Base-by-base conservation (phyloP, 1,140 invertebrate species). In the Schlechtendalia chinensis region DNA sequence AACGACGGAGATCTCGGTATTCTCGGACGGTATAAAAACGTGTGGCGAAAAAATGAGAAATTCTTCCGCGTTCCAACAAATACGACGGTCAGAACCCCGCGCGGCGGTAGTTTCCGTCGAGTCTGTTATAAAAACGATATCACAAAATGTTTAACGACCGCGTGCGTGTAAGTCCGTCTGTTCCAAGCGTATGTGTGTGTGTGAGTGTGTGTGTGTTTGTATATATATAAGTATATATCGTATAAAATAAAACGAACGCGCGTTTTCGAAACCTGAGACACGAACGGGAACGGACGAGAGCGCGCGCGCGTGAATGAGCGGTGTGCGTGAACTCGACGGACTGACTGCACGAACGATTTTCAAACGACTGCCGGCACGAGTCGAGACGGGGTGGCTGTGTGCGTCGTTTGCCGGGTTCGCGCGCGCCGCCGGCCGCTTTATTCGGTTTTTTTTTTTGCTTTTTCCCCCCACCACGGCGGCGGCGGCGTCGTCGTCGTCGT, bases 331-430 rank as follows among this genome's bases (percentile, higher is more conserved):
- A 79, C 75, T 63, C 75, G 75, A 79, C 4, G 39, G 39, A 79
- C 75, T 79, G 75, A 79, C 56, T 27, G 39, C 0, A 63, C 75
- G 75, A 79, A 79, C 75, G 75, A 79, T 79, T 79, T 61, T 79
- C 75, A 63, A 79, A 79, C 75, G 75, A 79, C 75, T 77, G 56
- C 74, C 75, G 75, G 56, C 17, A 12, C 32, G 32, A 50, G 47
- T 14, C 32, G 32, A 17, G 32, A 47, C 58, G 58, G 75, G 69
- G 69, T 53, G 50, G 69, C 47, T 53, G 47, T 29, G 69, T 47
- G 69, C 22, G 32, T 24, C 14, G 59, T 47, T 69, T 69, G 67
- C 67, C 67, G 67, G 67, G 67, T 69, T 69, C 69, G 69, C 50
- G 69, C 69, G 69, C 69, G 47, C 24, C 47, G 69, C 22, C 67